Evolutionary conservation across 2,888 invertebrate genomes (phyloP).

Genomic region (Tuta absoluta): DNA sequence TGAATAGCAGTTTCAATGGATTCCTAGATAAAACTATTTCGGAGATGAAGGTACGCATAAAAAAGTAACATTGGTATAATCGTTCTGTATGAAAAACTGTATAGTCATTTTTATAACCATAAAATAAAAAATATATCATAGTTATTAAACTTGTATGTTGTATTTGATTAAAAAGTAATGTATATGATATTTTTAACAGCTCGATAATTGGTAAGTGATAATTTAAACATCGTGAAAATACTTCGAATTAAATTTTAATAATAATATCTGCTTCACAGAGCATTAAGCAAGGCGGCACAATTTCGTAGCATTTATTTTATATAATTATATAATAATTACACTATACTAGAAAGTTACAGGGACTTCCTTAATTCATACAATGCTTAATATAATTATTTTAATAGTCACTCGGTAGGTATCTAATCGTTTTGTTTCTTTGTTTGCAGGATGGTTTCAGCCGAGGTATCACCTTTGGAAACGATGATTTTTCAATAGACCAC

Average conservation of each 20-base stretch:
- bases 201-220: slow-evolving; percentile 59
- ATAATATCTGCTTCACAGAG: no score
- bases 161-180: slow-evolving; percentile 26
- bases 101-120: background rate
- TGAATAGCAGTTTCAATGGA: slow-evolving; percentile 86
- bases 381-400: no score
- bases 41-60: slow-evolving; percentile 89
- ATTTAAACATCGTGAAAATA: background rate
- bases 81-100: no score
- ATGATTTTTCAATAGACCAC: slow-evolving; percentile 96
- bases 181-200: slow-evolving; percentile 50
- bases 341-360: no score
- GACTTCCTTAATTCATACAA: no score
- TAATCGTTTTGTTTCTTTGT: slow-evolving; percentile 38
- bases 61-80: slow-evolving; percentile 9
- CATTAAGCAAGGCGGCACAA: no score
- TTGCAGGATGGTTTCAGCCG: slow-evolving; percentile 93
- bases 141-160: slow-evolving; percentile 25
- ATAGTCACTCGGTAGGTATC: background rate
- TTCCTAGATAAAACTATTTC: slow-evolving; percentile 90
- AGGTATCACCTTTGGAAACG: slow-evolving; percentile 93
- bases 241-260: no score
- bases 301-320: no score
- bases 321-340: no score
- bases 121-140: background rate